Base-by-base conservation (phyloP, 2,797 vertebrate genomes). In the Aeoliscus strigatus region DNA sequence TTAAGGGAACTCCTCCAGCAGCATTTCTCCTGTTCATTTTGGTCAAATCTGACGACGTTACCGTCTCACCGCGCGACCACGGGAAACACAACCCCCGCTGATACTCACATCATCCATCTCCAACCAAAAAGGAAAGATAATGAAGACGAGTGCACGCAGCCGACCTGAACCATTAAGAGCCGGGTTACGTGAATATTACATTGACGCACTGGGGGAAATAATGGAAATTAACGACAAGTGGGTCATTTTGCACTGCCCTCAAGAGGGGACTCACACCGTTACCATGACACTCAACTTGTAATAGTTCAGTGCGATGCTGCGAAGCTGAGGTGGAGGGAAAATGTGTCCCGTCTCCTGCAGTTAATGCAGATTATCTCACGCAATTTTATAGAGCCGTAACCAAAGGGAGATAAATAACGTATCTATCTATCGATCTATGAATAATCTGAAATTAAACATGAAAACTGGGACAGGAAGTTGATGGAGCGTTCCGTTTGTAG, bases 1-100 rank as follows among this genome's bases (percentile, higher is more conserved):
- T 70, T 66, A 15, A n/a, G n/a, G 56, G 17, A 18, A 0, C 50
- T 67, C 70, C 77, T 59, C 52, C 51, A 27, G 67, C 52, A 52
- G 50, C 70, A 1, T 62, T 65, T 78, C 60, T 44, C 51, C 50
- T 68, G 34, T 75, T 81, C 74, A 66, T 79, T 73, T 55, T n/a
- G 26, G 67, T 71, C 16, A 63, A 56, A 67, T 76, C 78, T 47
- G 23, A 47, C 21, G 29, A 61, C 59, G 70, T 79, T 77, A 78
- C 55, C 65, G 44, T 57, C 54, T 36, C 37, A 68, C 73, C 34
- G 24, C 29, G 8, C 14, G 28, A 34, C 34, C 6, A 12, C 35
- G 32, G 35, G 50, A 62, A 64, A 70, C 46, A 43, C 54, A 61
- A 62, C 69, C 62, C n/a, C 41, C 8, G 8, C 42, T 11, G 51